Percentiles rank a stretch among this genome's conserved stretches.
These are phyloP conservation scores for Pilophorus perplexus DNA, from an alignment of 2,888 invertebrate species.

Conservation along the genomic window DNA sequence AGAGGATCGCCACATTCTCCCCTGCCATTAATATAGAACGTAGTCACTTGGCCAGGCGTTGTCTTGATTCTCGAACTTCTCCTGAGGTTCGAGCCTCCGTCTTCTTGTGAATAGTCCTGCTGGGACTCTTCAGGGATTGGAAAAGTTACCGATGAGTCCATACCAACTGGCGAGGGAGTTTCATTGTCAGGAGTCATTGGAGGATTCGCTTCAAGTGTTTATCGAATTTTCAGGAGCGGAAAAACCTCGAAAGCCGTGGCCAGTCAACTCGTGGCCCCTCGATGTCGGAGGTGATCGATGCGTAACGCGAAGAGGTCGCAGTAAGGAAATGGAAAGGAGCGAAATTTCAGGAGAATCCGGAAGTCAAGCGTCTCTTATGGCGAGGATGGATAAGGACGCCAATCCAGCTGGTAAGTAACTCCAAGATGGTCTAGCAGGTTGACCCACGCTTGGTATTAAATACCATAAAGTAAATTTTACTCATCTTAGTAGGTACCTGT, in stretches of 20 bases:
- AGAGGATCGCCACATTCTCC: too few species aligned
- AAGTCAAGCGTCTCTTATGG: constrained; percentile 24
- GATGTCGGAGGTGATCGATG: constrained; percentile 17
- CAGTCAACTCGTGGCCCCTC: constrained; percentile 17
- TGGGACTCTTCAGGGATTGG: too few species aligned
- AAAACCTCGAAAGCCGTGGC: not conserved
- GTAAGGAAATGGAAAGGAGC: constrained; percentile 12
- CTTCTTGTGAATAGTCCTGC: too few species aligned
- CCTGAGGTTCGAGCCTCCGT: too few species aligned
- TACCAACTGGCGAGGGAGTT: too few species aligned
- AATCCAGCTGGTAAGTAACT: constrained; percentile 11
- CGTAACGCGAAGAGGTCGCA: constrained; percentile 35
- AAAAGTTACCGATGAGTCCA: too few species aligned
- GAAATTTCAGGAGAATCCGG: constrained; percentile 40
- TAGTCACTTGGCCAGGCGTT: too few species aligned
- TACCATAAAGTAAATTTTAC: not conserved
- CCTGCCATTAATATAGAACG: too few species aligned
- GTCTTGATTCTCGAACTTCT: too few species aligned
- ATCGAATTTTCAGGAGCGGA: constrained; percentile 25
- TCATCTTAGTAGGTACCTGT: not conserved
- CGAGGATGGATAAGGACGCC: not conserved
- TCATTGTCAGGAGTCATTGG: too few species aligned
- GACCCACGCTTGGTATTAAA: not conserved
- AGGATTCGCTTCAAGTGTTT: too few species aligned
- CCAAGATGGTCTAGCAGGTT: not conserved